Percentiles rank a stretch among this genome's conserved stretches.
These are phyloP conservation scores for Lasioglossum calceatum DNA, from an alignment of 2,888 invertebrate genomes.

Conservation along the genomic window DNA sequence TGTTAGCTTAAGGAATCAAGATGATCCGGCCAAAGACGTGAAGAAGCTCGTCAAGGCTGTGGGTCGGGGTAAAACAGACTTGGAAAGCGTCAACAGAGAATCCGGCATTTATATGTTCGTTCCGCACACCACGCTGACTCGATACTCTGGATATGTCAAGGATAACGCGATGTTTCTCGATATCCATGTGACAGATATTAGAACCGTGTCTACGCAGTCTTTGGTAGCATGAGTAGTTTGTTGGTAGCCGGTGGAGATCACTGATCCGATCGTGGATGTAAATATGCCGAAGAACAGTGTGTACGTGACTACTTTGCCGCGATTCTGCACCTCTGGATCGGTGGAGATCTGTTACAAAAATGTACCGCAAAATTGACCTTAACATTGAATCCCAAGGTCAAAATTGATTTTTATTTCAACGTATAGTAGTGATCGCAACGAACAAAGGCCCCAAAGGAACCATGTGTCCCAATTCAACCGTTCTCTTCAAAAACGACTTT, in stretches of 20 bases:
- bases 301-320: too few relatives aligned
- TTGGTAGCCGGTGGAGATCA: background rate
- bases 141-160: constrained; percentile 86
- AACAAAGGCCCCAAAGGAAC: too few relatives aligned
- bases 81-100: constrained; percentile 68
- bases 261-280: too few relatives aligned
- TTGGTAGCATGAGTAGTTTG: constrained; percentile 22
- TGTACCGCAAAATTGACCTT: too few relatives aligned
- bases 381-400: too few relatives aligned
- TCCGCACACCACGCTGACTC: constrained; percentile 87
- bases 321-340: too few relatives aligned
- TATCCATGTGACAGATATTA: constrained; percentile 82
- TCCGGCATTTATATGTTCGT: constrained; percentile 87
- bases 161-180: constrained; percentile 88
- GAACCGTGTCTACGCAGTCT: constrained; percentile 46
- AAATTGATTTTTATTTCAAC: too few relatives aligned
- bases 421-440: too few relatives aligned
- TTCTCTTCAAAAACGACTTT: too few relatives aligned
- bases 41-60: constrained; percentile 77
- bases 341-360: too few relatives aligned
- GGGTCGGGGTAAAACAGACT: constrained; percentile 53
- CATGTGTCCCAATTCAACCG: too few relatives aligned
- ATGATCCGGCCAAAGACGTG: constrained; percentile 85
- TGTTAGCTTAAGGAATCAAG: constrained; percentile 88
- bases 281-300: background rate